Percentiles rank a stretch among this genome's conserved stretches.
These are phyloP conservation scores for Heliconius eleuchia DNA, from an alignment of 1,140 invertebrate genomes.

Conservation along the genomic window DNA sequence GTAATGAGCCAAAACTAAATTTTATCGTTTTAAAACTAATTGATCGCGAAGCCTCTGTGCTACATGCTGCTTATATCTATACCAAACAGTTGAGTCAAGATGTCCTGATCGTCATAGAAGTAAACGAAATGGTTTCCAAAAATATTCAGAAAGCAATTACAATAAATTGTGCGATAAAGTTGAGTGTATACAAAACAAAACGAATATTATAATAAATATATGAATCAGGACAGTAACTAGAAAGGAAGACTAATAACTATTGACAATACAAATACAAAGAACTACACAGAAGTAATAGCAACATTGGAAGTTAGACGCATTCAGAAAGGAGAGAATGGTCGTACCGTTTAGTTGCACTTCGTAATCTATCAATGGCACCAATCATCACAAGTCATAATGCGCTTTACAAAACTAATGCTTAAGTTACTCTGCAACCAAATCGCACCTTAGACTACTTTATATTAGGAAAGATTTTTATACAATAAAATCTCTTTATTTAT, in stretches of 20 bases:
- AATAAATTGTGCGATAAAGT: conserved; percentile 28
- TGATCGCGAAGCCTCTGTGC: conserved; percentile 24
- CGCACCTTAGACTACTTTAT: not conserved
- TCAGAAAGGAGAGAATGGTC: conserved; percentile 62
- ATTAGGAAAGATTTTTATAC: conserved; percentile 13
- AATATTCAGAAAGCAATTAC: conserved; percentile 11
- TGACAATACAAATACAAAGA: conserved; percentile 33
- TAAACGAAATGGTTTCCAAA: conserved; percentile 11
- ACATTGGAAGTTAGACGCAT: conserved; percentile 76
- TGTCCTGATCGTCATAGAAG: conserved; percentile 31
- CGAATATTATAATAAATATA: conserved; percentile 15
- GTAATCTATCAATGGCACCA: conserved; percentile 80
- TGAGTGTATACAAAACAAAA: conserved; percentile 11
- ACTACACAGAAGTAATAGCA: conserved; percentile 53
- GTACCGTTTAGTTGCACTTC: conserved; percentile 63
- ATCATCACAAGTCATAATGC: conserved; percentile 80
- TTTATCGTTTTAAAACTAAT: conserved; percentile 26
- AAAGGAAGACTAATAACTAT: conserved; percentile 37
- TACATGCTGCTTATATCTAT: conserved; percentile 18
- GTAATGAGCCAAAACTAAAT: conserved; percentile 26
- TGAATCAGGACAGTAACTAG: conserved; percentile 40
- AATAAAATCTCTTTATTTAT: not conserved
- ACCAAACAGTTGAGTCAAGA: conserved; percentile 30
- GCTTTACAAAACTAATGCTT: conserved; percentile 62
- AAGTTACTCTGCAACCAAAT: conserved; percentile 41